Evolutionary conservation across 2,113 vertebrate genomes (phyloP).

Genomic region (Drymodes brunneopygia): DNA sequence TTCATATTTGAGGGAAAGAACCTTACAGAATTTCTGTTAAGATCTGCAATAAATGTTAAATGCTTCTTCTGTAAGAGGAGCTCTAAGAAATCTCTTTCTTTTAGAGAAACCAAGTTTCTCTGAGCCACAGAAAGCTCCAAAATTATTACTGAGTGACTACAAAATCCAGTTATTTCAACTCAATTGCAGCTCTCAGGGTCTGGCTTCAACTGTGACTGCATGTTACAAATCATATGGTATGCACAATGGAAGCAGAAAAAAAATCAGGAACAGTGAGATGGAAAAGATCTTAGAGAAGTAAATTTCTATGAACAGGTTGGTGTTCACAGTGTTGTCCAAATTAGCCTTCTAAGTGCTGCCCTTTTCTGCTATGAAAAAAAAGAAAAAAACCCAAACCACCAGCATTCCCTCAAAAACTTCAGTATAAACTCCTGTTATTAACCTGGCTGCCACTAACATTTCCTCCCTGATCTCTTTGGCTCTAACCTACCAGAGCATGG

Average conservation of each 20-base stretch:
- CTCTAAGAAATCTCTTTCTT: background rate
- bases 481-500: background rate
- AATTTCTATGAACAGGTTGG: background rate
- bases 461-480: background rate
- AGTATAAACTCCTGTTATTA: background rate
- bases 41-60: background rate
- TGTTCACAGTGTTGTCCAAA: background rate
- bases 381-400: background rate
- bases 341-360: background rate
- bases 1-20: background rate
- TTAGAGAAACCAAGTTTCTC: background rate
- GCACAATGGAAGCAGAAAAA: background rate
- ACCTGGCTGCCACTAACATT: background rate
- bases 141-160: background rate
- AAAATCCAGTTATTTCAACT: slow-evolving; percentile 26
- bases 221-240: background rate
- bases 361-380: background rate
- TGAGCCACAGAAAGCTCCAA: background rate
- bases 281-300: background rate
- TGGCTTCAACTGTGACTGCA: background rate
- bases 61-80: background rate
- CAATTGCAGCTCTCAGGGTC: background rate
- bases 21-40: background rate
- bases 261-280: background rate
- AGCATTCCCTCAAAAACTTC: background rate